A percentile compares a stretch with the other conserved stretches of the same genome.
Evolutionary conservation across 1,140 invertebrate genomes (phyloP).

Genomic region (Pseudomyrmex pallidus): DNA sequence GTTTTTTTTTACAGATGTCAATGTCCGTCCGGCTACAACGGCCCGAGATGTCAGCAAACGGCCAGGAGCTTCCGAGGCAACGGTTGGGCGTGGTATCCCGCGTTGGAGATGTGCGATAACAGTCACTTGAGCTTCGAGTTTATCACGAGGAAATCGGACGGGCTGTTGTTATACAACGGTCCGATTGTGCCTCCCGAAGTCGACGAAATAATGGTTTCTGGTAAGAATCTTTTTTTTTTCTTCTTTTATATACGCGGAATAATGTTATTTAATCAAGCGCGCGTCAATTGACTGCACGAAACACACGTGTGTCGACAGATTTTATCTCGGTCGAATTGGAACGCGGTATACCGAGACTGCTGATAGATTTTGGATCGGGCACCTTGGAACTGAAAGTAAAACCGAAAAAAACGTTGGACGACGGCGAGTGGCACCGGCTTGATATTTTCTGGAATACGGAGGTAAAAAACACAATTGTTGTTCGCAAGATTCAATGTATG

Average conservation of each 20-base stretch:
- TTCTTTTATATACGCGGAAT: neutral
- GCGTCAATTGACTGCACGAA: neutral
- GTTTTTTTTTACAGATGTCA: conserved; percentile 88
- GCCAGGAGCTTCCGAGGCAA: conserved; percentile 96
- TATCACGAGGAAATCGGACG: conserved; percentile 95
- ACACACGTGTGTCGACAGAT: conserved; percentile 85
- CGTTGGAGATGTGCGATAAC: conserved; percentile 97
- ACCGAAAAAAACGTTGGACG: conserved; percentile 93
- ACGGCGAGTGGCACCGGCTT: conserved; percentile 98
- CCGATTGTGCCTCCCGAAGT: conserved; percentile 96
- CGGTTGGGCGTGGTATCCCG: conserved; percentile 98
- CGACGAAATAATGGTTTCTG: conserved; percentile 94
- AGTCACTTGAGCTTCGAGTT: conserved; percentile 98
- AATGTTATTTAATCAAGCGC: neutral
- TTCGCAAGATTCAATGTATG: conserved; percentile 1
- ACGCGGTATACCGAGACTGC: conserved; percentile 94
- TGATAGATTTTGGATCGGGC: conserved; percentile 98
- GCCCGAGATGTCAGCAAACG: conserved; percentile 98
- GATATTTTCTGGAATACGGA: conserved; percentile 98
- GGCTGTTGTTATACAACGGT: conserved; percentile 98
- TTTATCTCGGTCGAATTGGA: conserved; percentile 97
- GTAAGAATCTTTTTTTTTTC: conserved; percentile 73
- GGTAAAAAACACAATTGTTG: conserved; percentile 83
- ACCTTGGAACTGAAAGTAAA: conserved; percentile 95
- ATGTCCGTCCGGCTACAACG: conserved; percentile 96